Percentiles rank a stretch among this genome's conserved stretches.
Conservation (phyloP, 2,797 vertebrate genomes). For the Lophotriccus pileatus region DNA sequence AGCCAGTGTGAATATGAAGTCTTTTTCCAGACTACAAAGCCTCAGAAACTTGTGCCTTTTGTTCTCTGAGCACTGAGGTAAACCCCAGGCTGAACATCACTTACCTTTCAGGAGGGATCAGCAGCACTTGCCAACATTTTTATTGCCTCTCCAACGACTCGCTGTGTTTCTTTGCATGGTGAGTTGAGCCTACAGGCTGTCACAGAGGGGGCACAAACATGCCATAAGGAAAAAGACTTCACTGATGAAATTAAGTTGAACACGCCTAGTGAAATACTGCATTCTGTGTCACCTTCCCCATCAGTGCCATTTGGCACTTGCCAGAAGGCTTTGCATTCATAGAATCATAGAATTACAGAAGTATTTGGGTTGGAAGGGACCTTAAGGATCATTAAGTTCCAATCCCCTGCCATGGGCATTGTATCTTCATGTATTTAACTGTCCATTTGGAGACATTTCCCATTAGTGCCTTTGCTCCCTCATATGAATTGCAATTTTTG, state of each 20-base stretch:
- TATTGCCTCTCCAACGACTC: fast-evolving
- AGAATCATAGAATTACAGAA: background rate
- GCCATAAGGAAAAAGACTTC: fast-evolving
- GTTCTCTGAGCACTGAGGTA: background rate
- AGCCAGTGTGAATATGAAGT: fast-evolving
- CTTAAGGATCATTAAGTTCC: too few species aligned
- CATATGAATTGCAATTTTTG: background rate
- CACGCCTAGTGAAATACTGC: background rate
- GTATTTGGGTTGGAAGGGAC: background rate
- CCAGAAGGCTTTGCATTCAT: background rate
- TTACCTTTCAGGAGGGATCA: background rate
- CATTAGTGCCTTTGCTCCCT: background rate
- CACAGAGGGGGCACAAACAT: background rate
- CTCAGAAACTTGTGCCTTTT: background rate
- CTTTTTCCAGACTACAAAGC: background rate
- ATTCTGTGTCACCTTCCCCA: background rate
- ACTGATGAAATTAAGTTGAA: background rate
- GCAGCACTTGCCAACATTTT: background rate
- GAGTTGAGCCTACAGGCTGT: background rate
- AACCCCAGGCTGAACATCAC: fast-evolving
- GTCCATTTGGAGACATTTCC: background rate
- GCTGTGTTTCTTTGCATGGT: too few species aligned
- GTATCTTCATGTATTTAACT: background rate
- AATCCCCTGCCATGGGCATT: background rate
- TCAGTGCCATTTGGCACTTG: background rate